Percentiles rank a stretch among this genome's conserved stretches.
Conservation (phyloP, 2,888 invertebrate species). For the Aphrophora alni region DNA sequence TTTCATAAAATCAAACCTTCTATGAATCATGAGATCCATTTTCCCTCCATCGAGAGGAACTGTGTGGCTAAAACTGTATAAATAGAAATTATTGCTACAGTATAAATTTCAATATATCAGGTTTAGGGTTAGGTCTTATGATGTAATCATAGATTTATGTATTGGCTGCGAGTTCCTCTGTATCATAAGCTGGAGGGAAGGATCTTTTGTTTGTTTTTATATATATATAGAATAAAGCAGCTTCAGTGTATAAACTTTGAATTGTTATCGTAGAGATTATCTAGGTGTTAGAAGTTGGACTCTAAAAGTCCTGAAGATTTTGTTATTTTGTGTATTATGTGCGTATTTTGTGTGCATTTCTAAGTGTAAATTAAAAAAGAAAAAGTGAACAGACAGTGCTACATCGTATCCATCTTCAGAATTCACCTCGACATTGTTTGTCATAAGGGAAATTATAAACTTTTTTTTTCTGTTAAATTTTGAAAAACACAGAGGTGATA, state of each 20-base stretch:
- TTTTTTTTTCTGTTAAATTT: constrained; percentile 16
- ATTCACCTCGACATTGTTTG: neutral
- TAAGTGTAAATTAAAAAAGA: constrained; percentile 32
- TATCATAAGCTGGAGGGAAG: neutral
- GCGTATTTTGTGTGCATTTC: constrained; percentile 37
- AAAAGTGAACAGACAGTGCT: constrained; percentile 6
- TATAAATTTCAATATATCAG: neutral
- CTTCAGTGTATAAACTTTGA: neutral
- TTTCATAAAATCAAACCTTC: neutral
- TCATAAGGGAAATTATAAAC: constrained; percentile 26
- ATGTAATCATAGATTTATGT: neutral
- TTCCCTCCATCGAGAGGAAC: neutral
- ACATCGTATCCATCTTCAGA: neutral
- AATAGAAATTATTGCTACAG: neutral
- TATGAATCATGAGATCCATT: neutral
- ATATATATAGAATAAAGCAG: neutral
- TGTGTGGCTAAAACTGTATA: neutral
- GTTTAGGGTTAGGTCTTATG: neutral
- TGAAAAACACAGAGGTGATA: neutral
- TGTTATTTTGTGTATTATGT: constrained; percentile 34
- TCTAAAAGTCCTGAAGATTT: constrained; percentile 14
- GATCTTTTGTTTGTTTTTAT: neutral
- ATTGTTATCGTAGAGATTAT: neutral
- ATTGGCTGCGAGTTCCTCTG: neutral
- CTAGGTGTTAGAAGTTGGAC: constrained; percentile 14